Base-by-base conservation (phyloP, 2,888 invertebrate genomes). In the Crossocerus cetratus region DNA sequence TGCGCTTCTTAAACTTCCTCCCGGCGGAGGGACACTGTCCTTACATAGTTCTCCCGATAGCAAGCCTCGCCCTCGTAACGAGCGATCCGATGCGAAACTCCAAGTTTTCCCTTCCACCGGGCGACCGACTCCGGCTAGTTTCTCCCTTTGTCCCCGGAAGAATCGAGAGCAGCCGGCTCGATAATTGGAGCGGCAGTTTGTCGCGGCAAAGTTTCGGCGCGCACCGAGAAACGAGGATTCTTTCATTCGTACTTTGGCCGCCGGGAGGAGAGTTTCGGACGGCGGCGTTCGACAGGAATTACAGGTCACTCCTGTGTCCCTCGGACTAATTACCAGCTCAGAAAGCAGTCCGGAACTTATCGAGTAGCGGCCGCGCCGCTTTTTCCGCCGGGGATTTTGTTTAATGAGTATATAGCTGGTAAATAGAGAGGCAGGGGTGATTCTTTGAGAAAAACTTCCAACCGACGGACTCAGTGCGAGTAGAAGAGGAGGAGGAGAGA, bases 1-100 rank as follows among this genome's bases (percentile, higher is more conserved):
- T 74, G 64, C 64, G 45, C 58, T 67, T 45, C 64, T 49, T 61
- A 43, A 72, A 61, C 22, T 67, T 55, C 43, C 11, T 2, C 21
- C 44, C 13, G 18, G 13, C 5, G 49, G 32, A 32, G 11, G 32
- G 32, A 32, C 32, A 58, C 43, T 42, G 20, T 16, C 69, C 61
- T 66, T 14, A n/a, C 44, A n/a, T 60, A 66, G 63, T 70, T 65
- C 45, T 43, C 16, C 56, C 43, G 60, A 22, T n/a, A 53, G 62
- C 42, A 16, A 43, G 32, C 18, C 21, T 56, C 62, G 59, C 18
- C 22, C 45, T 44, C 61, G 65, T 11, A 53, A 18, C 49, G 54
- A 70, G 60, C 49, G 55, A 59, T 44, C 42, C 18, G 45, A 13
- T 13, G 54, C 22, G n/a, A 1, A 20, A 49, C 57, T 55, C 14